Percentiles rank a stretch among this genome's conserved stretches.
These are phyloP conservation scores for Elymnias hypermnestra DNA, from an alignment of 1,140 invertebrate species.

Conservation along the genomic window DNA sequence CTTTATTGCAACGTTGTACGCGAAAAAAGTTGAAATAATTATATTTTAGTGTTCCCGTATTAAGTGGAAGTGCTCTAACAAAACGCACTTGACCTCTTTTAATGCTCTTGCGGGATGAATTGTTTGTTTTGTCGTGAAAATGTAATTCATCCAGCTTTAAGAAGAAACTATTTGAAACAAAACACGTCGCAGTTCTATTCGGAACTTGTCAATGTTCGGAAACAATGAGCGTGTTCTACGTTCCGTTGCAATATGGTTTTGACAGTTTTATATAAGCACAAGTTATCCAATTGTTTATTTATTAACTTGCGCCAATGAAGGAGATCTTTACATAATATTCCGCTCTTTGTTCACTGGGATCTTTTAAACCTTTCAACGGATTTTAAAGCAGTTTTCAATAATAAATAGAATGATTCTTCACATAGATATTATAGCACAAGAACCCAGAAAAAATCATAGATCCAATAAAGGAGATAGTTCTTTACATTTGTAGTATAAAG, in stretches of 20 bases:
- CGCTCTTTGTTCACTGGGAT: too few relatives aligned
- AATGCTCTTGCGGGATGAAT: slow-evolving; percentile 11
- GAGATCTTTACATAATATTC: background rate
- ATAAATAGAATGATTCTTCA: too few relatives aligned
- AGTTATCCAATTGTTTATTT: slow-evolving; percentile 6
- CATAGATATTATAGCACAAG: too few relatives aligned
- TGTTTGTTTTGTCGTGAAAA: slow-evolving; percentile 11
- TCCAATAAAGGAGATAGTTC: too few relatives aligned
- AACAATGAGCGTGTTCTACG: slow-evolving; percentile 11
- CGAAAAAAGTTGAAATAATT: slow-evolving; percentile 16
- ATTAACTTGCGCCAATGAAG: background rate
- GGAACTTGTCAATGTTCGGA: slow-evolving; percentile 17
- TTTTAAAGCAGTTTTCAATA: too few relatives aligned
- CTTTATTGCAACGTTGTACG: slow-evolving; percentile 2
- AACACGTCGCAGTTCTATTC: slow-evolving; percentile 13
- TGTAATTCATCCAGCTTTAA: slow-evolving; percentile 18
- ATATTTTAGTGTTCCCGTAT: slow-evolving; percentile 13
- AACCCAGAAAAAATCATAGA: too few relatives aligned
- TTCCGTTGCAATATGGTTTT: slow-evolving; percentile 18
- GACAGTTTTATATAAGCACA: slow-evolving; percentile 23
- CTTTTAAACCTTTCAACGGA: too few relatives aligned
- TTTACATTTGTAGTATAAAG: too few relatives aligned
- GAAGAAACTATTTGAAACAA: slow-evolving; percentile 14
- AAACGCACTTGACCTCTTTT: slow-evolving; percentile 21
- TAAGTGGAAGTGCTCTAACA: slow-evolving; percentile 13